Conservation (phyloP, 2,888 invertebrate genomes). For the Willowsia nigromaculata region DNA sequence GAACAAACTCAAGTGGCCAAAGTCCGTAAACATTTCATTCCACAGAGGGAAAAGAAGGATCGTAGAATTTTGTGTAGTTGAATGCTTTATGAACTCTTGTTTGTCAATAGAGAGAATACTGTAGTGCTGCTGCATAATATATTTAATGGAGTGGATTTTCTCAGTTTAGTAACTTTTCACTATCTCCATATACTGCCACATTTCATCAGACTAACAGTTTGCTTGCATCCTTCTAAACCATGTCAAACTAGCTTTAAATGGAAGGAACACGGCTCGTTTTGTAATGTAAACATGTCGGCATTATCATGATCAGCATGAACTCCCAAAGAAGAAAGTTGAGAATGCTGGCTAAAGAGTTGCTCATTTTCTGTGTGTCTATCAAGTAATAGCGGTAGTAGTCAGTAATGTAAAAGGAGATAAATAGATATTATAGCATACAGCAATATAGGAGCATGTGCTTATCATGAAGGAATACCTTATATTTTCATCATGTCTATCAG, state of each 20-base stretch:
- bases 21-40: not conserved
- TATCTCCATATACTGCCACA: not conserved
- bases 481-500: not conserved
- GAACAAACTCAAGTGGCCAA: constrained; percentile 24
- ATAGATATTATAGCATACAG: not conserved
- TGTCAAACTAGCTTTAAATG: not conserved
- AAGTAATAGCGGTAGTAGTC: not conserved
- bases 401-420: not conserved
- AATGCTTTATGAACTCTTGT: not conserved
- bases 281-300: constrained; percentile 57
- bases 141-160: constrained; percentile 10
- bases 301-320: constrained; percentile 14
- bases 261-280: constrained; percentile 12
- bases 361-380: constrained; percentile 2
- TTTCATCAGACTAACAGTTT: not conserved
- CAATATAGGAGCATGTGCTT: not conserved
- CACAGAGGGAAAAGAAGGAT: not conserved
- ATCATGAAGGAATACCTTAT: not conserved
- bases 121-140: constrained; percentile 8
- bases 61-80: not conserved
- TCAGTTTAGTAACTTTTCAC: constrained; percentile 14
- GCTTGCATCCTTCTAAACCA: not conserved
- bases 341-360: constrained; percentile 18
- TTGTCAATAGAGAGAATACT: not conserved
- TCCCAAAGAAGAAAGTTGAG: not conserved